Percentiles rank a stretch among this genome's conserved stretches.
phyloP scores from a whole-genome alignment of 2,113 vertebrate species.

The Serilophus lunatus region DNA sequence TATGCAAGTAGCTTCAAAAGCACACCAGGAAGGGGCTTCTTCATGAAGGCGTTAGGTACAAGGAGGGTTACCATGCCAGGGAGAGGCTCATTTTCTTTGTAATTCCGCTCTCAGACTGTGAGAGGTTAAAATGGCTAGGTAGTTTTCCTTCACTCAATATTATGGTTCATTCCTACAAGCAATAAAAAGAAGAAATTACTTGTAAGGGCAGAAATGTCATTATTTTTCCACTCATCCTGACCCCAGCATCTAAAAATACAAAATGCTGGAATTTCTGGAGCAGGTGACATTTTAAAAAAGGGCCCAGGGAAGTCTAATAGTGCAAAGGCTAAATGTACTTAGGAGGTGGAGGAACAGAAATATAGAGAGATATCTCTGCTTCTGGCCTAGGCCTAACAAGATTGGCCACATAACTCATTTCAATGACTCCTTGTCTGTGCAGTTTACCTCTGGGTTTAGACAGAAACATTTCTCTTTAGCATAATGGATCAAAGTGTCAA shows the following conservation, averaged over 20 bases:
- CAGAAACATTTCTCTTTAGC: constrained; percentile 64
- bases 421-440: constrained; percentile 67
- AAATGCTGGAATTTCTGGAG: constrained; percentile 72
- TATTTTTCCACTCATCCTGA: constrained; percentile 70
- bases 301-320: constrained; percentile 65
- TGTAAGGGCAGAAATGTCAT: constrained; percentile 67
- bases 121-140: constrained; percentile 62
- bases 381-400: constrained; percentile 65
- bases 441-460: constrained; percentile 69
- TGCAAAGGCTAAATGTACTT: constrained; percentile 67
- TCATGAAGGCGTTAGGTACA: not conserved
- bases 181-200: constrained; percentile 65
- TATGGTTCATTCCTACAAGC: constrained; percentile 52
- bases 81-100: constrained; percentile 3
- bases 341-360: constrained; percentile 56
- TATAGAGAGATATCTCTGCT: constrained; percentile 62
- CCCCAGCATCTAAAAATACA: constrained; percentile 74
- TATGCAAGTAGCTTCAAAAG: constrained; percentile 10
- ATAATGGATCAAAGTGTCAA: constrained; percentile 67
- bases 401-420: constrained; percentile 64
- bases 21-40: not conserved
- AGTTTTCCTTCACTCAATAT: constrained; percentile 52
- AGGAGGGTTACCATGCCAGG: not conserved
- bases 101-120: constrained; percentile 39
- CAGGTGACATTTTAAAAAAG: constrained; percentile 71